Conservation (phyloP, 2,888 invertebrate genomes). For the Chelonus formosanus region DNA sequence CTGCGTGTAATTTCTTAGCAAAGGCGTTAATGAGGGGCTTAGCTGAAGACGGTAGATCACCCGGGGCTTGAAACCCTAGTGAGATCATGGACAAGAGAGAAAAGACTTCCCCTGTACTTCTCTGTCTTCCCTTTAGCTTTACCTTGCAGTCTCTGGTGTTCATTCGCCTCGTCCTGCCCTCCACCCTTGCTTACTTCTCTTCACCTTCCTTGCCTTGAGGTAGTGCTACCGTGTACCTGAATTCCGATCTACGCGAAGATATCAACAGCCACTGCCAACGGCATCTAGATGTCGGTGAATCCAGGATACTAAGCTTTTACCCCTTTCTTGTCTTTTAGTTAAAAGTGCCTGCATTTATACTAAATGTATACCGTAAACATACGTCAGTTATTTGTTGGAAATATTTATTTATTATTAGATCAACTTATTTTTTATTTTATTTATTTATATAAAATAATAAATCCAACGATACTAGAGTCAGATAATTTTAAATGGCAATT, state of each 20-base stretch:
- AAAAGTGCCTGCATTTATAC: no score
- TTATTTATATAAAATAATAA: no score
- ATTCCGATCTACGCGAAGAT: slow-evolving; percentile 63
- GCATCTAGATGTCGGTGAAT: slow-evolving; percentile 28
- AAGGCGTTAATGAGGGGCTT: slow-evolving; percentile 65
- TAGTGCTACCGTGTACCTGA: slow-evolving; percentile 63
- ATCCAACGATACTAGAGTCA: no score
- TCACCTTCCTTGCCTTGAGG: slow-evolving; percentile 48
- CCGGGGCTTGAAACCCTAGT: slow-evolving; percentile 27
- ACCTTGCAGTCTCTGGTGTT: slow-evolving; percentile 31
- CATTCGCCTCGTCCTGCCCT: slow-evolving; percentile 30
- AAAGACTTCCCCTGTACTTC: slow-evolving; percentile 33
- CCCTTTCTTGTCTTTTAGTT: neutral
- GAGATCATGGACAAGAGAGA: neutral
- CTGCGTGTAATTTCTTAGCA: slow-evolving; percentile 64
- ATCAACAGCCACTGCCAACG: slow-evolving; percentile 40
- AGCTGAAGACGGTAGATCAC: slow-evolving; percentile 63
- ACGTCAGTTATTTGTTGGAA: no score
- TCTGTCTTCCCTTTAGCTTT: slow-evolving; percentile 37
- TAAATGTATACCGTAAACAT: no score
- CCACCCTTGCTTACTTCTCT: slow-evolving; percentile 27
- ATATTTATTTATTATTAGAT: no score
- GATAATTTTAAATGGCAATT: no score
- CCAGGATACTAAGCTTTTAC: slow-evolving; percentile 12
- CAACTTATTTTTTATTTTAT: no score